These are phyloP conservation scores for Oligia fasciuncula DNA, from an alignment of 2,888 invertebrate species.

Conservation along the genomic window DNA sequence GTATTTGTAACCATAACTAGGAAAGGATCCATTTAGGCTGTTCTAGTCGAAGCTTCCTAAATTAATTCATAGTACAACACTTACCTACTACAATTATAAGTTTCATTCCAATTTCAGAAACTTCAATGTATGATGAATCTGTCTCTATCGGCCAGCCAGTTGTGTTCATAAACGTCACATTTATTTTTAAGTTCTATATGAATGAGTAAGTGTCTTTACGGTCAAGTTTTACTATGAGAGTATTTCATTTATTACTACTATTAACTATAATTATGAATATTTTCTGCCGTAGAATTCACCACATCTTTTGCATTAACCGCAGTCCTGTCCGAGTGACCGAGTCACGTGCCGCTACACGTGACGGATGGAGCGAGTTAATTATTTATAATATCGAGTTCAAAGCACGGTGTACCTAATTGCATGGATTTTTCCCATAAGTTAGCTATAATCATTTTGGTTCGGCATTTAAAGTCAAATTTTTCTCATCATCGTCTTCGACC, in stretches of 20 bases:
- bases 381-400: conserved; percentile 43
- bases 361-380: conserved; percentile 29
- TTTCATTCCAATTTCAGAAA: neutral
- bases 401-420: conserved; percentile 25
- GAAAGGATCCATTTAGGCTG: no score
- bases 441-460: conserved; percentile 6
- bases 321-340: conserved; percentile 19
- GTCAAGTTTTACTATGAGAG: conserved; percentile 32
- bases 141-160: neutral
- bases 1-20: conserved; percentile 15
- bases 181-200: conserved; percentile 35
- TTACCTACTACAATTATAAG: neutral
- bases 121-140: neutral
- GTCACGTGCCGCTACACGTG: conserved; percentile 52
- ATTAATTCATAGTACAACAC: neutral
- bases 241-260: conserved; percentile 11
- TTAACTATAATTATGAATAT: conserved; percentile 11
- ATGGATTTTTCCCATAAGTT: conserved; percentile 15
- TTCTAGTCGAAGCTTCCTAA: neutral
- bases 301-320: conserved; percentile 36
- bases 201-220: conserved; percentile 20
- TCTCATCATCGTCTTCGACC: neutral
- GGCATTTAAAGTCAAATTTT: neutral
- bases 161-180: conserved; percentile 1
- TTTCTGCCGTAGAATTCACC: conserved; percentile 21